Percentiles rank a stretch among this genome's conserved stretches.
These are phyloP conservation scores for Sisor rabdophorus DNA, from an alignment of 2,113 vertebrate species.

Conservation along the genomic window DNA sequence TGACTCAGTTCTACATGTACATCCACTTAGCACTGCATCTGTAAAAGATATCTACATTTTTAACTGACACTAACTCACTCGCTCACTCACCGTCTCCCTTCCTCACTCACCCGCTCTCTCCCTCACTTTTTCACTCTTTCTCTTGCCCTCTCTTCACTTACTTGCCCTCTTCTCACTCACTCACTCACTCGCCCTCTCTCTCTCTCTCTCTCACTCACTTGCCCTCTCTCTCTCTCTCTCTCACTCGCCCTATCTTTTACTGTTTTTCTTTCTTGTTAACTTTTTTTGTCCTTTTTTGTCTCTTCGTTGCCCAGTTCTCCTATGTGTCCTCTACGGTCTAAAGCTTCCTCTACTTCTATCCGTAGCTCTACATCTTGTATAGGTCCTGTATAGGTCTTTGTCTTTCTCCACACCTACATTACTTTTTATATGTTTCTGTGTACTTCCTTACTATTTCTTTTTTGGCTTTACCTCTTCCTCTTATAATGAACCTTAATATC, in stretches of 20 bases:
- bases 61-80: neutral
- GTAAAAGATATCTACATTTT: neutral
- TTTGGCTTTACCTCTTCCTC: neutral
- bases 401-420: neutral
- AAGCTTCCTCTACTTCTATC: too few relatives aligned
- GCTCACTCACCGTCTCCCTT: too few relatives aligned
- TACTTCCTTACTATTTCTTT: neutral
- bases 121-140: neutral
- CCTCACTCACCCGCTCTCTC: too few relatives aligned
- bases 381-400: neutral
- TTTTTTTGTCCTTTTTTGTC: too few relatives aligned
- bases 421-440: neutral
- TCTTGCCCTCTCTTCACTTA: neutral
- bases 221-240: neutral
- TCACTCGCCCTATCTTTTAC: too few relatives aligned
- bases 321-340: too few relatives aligned
- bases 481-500: neutral
- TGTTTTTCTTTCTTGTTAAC: too few relatives aligned
- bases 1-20: constrained; percentile 1
- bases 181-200: neutral
- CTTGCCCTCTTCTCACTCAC: too few relatives aligned
- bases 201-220: neutral
- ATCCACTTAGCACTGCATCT: neutral
- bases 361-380: too few relatives aligned
- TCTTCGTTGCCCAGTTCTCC: too few relatives aligned